Evolutionary conservation across 2,113 vertebrate genomes (phyloP), one percentile per base, ranked within the genome.

Genomic region (Neogobius melanostomus): DNA sequence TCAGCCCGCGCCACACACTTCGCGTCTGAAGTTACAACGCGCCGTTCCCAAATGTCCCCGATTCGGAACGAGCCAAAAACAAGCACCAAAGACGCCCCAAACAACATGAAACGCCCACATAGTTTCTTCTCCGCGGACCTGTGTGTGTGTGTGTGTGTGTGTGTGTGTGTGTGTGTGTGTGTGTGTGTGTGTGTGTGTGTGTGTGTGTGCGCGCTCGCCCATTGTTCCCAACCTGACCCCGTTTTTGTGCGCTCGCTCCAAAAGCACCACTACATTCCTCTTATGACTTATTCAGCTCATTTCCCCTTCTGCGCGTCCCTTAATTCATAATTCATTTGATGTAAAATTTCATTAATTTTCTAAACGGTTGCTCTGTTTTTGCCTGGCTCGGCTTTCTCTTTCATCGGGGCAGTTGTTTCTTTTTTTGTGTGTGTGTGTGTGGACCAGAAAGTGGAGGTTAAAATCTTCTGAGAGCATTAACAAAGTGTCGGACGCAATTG

Each of bases 311-410:
- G 28, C 28, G 28, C 72, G 57, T 74, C 85, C 68, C 85, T 82
- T 91, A 89, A 92, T 93, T 93, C 91, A 93, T 94, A 91, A 94
- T 94, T 93, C 90, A 93, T 93, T 93, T 93, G 90, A 93, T 93
- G 88, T 92, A 93, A 93, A 93, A 92, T 93, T 93, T 93, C 91
- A 94, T 94, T 93, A 91, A 94, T 93, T 94, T 94, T 93, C 91
- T 92, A 93, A 94, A 94, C 93, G 93, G 92, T 92, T 93, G 87
- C 92, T 36, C 28, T 36, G 92, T 90, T 91, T 91, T 91, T 87
- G 90, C 88, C 83, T 87, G 87, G 82, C 86, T 62, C 50, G 66
- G 83, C 83, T 11, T 28, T 12, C 21, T 84, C 87, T 91, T 92
- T 90, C 89, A 91, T 84, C 89, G 85, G 85, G 76, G 88, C 87